Percentiles rank a stretch among this genome's conserved stretches.
Conservation (phyloP, 2,888 invertebrate species). For the Incurvaria masculella region DNA sequence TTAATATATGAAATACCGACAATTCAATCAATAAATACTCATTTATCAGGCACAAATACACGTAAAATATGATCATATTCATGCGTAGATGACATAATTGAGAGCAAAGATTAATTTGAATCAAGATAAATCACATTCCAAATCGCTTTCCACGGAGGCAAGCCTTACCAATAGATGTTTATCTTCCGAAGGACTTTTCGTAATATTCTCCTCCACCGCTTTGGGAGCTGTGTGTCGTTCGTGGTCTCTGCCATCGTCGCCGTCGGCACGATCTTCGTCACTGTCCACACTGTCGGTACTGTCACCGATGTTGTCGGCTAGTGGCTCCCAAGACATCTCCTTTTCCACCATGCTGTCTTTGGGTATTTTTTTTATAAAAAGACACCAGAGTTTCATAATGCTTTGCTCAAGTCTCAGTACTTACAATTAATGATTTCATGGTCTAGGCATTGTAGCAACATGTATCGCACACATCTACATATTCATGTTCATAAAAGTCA, state of each 20-base stretch:
- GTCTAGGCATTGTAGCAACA: too few species aligned
- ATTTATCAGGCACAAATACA: too few species aligned
- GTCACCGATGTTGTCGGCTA: slow-evolving; percentile 46
- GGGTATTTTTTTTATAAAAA: neutral
- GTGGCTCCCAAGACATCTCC: slow-evolving; percentile 57
- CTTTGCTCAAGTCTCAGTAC: too few species aligned
- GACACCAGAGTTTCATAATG: too few species aligned
- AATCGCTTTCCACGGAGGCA: slow-evolving; percentile 36
- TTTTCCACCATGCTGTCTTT: slow-evolving; percentile 49
- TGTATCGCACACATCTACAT: too few species aligned
- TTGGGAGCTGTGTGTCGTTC: slow-evolving; percentile 9
- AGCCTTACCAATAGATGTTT: slow-evolving; percentile 42
- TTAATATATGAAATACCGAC: too few species aligned
- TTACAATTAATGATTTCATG: too few species aligned
- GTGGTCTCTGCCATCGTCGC: slow-evolving; percentile 12
- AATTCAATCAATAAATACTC: too few species aligned
- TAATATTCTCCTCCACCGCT: slow-evolving; percentile 9
- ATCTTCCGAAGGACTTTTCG: slow-evolving; percentile 20
- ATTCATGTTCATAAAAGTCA: too few species aligned
- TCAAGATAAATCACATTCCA: neutral
- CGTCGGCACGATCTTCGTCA: slow-evolving; percentile 25
- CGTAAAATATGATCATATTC: too few species aligned
- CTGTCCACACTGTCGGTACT: slow-evolving; percentile 25
- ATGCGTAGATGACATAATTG: too few species aligned
- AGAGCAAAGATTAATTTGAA: neutral